Evolutionary conservation across 1,140 invertebrate genomes (phyloP).

Genomic region (Bombyx mandarina): DNA sequence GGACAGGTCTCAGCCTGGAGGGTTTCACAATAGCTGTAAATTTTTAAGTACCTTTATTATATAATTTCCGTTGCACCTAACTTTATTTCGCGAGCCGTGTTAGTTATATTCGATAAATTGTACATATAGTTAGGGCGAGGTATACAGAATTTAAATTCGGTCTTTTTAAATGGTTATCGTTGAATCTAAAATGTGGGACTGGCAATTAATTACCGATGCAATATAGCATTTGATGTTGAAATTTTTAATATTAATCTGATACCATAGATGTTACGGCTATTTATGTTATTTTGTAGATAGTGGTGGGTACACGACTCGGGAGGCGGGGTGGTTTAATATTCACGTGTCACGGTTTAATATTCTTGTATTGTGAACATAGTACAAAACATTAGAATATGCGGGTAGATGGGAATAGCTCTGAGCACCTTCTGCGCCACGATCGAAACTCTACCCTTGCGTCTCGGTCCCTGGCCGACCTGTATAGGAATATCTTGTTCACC

Average conservation of each 20-base stretch:
- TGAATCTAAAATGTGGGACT: conserved; percentile 46
- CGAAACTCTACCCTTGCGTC: conserved; percentile 47
- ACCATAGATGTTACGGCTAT: conserved; percentile 41
- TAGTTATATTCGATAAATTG: conserved; percentile 59
- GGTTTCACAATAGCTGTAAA: conserved; percentile 58
- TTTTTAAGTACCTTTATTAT: conserved; percentile 54
- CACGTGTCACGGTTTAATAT: conserved; percentile 1
- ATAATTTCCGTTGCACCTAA: conserved; percentile 63
- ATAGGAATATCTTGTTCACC: conserved; percentile 13
- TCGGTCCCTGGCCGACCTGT: conserved; percentile 10
- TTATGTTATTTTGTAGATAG: conserved; percentile 39
- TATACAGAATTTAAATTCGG: conserved; percentile 50
- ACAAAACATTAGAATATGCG: too few species aligned
- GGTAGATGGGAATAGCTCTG: too few species aligned
- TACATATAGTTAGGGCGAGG: conserved; percentile 64
- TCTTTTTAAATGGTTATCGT: conserved; percentile 51
- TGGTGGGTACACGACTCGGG: conserved; percentile 24
- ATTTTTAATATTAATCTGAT: conserved; percentile 34
- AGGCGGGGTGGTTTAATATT: conserved; percentile 4
- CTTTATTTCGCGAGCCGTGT: conserved; percentile 59
- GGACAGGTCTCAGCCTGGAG: conserved; percentile 45
- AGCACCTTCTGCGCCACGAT: conserved; percentile 1
- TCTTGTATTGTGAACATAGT: conserved; percentile 4
- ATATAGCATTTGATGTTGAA: conserved; percentile 48
- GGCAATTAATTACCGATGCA: conserved; percentile 47